Conservation (phyloP, 2,888 invertebrate species). For the Drosophila phalerata region DNA sequence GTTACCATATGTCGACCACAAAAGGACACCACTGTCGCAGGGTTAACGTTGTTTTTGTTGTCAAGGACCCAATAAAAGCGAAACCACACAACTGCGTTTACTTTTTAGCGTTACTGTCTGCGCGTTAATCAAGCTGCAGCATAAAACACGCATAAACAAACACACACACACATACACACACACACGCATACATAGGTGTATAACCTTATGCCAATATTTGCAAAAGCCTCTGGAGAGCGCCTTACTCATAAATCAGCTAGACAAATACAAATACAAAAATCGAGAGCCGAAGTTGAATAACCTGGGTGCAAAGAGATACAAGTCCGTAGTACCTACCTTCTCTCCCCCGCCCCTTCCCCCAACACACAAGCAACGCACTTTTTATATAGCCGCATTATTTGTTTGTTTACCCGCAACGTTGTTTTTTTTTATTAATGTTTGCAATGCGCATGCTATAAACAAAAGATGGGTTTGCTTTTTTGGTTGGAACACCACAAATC, state of each 20-base stretch:
- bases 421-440: slow-evolving; percentile 16
- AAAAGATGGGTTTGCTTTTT: slow-evolving; percentile 14
- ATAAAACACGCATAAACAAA: slow-evolving; percentile 48
- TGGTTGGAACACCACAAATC: slow-evolving; percentile 10
- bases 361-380: slow-evolving; percentile 17
- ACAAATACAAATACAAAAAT: slow-evolving; percentile 58
- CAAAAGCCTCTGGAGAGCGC: slow-evolving; percentile 37
- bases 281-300: slow-evolving; percentile 60
- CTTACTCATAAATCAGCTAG: slow-evolving; percentile 73
- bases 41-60: slow-evolving; percentile 7
- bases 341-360: neutral
- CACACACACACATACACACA: slow-evolving; percentile 12
- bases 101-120: slow-evolving; percentile 38
- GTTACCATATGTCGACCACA: slow-evolving; percentile 19
- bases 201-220: slow-evolving; percentile 69
- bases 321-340: slow-evolving; percentile 3
- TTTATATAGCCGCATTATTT: slow-evolving; percentile 52
- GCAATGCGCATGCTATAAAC: slow-evolving; percentile 11
- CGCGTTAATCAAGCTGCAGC: slow-evolving; percentile 65
- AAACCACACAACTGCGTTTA: slow-evolving; percentile 28
- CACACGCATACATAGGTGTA: slow-evolving; percentile 30
- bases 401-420: slow-evolving; percentile 54
- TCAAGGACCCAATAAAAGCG: slow-evolving; percentile 49
- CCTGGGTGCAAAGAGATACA: slow-evolving; percentile 37
- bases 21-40: slow-evolving; percentile 54